Evolutionary conservation across 2,113 vertebrate species (phyloP).

Genomic region (Pseudonaja textilis): DNA sequence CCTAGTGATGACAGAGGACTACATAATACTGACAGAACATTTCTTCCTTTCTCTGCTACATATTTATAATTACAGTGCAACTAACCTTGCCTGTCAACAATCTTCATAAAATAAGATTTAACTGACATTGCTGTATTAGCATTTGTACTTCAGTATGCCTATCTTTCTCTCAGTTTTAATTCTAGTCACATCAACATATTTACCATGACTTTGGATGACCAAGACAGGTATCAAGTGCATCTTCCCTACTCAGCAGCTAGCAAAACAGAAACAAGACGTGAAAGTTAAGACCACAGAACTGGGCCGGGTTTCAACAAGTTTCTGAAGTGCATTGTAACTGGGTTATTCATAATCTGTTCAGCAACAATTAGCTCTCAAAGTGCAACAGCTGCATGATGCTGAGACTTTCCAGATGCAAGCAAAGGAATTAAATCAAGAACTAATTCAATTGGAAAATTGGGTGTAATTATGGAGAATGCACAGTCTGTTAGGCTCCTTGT

Average conservation of each 20-base stretch:
- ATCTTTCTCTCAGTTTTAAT: slow-evolving; percentile 45
- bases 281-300: slow-evolving; percentile 47
- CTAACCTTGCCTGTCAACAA: slow-evolving; percentile 49
- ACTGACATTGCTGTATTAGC: slow-evolving; percentile 51
- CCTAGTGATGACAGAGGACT: not conserved
- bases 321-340: slow-evolving; percentile 64
- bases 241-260: slow-evolving; percentile 43
- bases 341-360: slow-evolving; percentile 74
- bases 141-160: slow-evolving; percentile 58
- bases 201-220: slow-evolving; percentile 45
- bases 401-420: slow-evolving; percentile 79
- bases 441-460: slow-evolving; percentile 85
- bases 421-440: slow-evolving; percentile 79
- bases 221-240: slow-evolving; percentile 45
- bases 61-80: slow-evolving; percentile 24
- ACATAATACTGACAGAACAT: not conserved
- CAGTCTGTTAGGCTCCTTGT: slow-evolving; percentile 73
- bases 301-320: slow-evolving; percentile 52
- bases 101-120: slow-evolving; percentile 46
- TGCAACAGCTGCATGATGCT: slow-evolving; percentile 79
- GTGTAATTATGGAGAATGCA: slow-evolving; percentile 79
- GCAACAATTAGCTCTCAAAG: slow-evolving; percentile 76
- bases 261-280: slow-evolving; percentile 41
- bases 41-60: not conserved
- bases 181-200: slow-evolving; percentile 37